Evolutionary conservation across 1,140 invertebrate species (phyloP).

Genomic region (Drosophila nigromelanica): DNA sequence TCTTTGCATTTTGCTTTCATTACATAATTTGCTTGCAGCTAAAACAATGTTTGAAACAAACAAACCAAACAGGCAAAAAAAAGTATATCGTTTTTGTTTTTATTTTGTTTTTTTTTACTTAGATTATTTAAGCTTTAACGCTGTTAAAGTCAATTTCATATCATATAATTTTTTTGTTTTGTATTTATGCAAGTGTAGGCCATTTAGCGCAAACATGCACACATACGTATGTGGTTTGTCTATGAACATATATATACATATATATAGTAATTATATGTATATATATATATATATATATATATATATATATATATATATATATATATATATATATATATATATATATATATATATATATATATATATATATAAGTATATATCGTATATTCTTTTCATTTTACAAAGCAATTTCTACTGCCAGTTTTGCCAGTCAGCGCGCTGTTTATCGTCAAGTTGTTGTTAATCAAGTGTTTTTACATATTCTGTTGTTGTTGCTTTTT

Average conservation of each 20-base stretch:
- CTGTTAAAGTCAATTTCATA: constrained; percentile 51
- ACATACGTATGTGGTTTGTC: constrained; percentile 17
- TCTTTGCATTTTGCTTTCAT: constrained; percentile 48
- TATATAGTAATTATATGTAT: not conserved
- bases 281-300: constrained; percentile 16
- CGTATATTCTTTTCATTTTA: constrained; percentile 36
- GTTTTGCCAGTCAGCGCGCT: constrained; percentile 8
- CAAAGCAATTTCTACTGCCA: constrained; percentile 39
- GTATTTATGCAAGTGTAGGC: constrained; percentile 44
- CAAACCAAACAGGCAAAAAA: constrained; percentile 62
- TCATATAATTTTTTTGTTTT: constrained; percentile 30
- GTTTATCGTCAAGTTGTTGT: constrained; percentile 26
- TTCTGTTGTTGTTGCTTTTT: constrained; percentile 47
- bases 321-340: constrained; percentile 13
- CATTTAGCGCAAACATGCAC: constrained; percentile 22
- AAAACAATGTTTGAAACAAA: constrained; percentile 76
- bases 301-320: constrained; percentile 21
- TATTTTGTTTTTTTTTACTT: constrained; percentile 55
- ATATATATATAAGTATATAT: constrained; percentile 25
- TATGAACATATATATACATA: constrained; percentile 11
- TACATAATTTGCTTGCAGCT: constrained; percentile 80
- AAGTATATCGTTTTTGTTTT: constrained; percentile 30
- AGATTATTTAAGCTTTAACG: constrained; percentile 60
- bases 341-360: constrained; percentile 3
- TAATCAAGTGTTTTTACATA: constrained; percentile 70